A percentile compares a stretch with the other conserved stretches of the same genome.
These are phyloP conservation scores for Chiropotes sagulatus DNA, from an alignment of 2,797 vertebrate species.

Conservation along the genomic window DNA sequence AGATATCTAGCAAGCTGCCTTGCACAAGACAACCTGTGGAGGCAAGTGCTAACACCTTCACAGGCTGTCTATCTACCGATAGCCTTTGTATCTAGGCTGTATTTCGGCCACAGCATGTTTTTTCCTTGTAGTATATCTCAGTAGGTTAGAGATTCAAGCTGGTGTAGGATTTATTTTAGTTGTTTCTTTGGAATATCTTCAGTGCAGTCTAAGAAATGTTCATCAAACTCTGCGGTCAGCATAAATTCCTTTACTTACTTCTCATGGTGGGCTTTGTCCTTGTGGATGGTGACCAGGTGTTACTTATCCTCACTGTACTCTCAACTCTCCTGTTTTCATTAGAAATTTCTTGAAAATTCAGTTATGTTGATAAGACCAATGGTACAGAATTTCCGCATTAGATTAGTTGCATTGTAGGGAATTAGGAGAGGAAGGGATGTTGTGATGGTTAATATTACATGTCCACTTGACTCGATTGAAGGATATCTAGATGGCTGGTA, in stretches of 20 bases:
- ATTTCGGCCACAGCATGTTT: background rate
- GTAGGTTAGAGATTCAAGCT: background rate
- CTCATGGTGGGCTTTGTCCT: background rate
- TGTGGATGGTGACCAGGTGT: background rate
- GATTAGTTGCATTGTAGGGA: background rate
- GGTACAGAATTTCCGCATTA: background rate
- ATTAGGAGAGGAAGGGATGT: background rate
- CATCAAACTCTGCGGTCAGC: background rate
- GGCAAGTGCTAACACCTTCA: background rate
- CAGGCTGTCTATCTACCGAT: background rate
- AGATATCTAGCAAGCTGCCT: background rate
- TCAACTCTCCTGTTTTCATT: background rate
- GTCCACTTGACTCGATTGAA: background rate
- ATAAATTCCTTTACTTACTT: background rate
- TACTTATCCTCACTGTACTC: background rate
- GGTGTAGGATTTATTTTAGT: background rate
- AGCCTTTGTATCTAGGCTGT: background rate
- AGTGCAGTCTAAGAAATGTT: background rate
- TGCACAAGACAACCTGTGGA: no score
- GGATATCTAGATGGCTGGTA: background rate
- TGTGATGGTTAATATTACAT: background rate
- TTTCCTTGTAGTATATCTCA: background rate
- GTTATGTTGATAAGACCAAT: background rate
- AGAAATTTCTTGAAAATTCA: slow-evolving; percentile 3
- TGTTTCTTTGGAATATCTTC: slow-evolving; percentile 7